These are phyloP conservation scores for Corythornis cristatus DNA, from an alignment of 2,113 vertebrate species.

Conservation along the genomic window DNA sequence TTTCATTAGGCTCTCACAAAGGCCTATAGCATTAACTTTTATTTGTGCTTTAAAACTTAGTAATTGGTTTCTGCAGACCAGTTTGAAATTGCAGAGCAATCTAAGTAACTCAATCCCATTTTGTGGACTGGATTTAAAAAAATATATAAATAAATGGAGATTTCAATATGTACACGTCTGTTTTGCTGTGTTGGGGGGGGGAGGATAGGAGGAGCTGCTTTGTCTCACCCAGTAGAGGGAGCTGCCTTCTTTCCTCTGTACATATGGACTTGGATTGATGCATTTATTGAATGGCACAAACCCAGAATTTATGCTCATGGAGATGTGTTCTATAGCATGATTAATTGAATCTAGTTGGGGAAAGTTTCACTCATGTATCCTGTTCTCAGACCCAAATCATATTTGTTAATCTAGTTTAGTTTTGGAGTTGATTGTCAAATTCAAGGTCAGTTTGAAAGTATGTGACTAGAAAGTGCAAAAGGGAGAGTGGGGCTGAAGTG, in stretches of 20 bases:
- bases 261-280: background rate
- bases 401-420: conserved; percentile 16
- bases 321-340: background rate
- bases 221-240: conserved; percentile 25
- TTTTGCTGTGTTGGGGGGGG: background rate
- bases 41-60: background rate
- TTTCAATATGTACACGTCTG: background rate
- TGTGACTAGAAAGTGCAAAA: conserved; percentile 15
- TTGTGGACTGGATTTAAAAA: background rate
- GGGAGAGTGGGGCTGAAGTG: background rate
- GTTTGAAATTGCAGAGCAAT: background rate
- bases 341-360: background rate
- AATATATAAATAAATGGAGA: background rate
- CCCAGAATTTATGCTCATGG: background rate
- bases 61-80: background rate
- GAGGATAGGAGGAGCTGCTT: background rate
- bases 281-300: background rate
- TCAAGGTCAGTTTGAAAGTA: conserved; percentile 37
- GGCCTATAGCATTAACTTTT: background rate
- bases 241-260: background rate
- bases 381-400: background rate
- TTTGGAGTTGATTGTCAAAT: conserved; percentile 14
- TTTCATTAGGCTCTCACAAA: background rate
- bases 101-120: background rate
- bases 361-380: background rate